These are phyloP conservation scores for Ivindomyrus marchei DNA, from an alignment of 2,113 vertebrate genomes.

Conservation along the genomic window DNA sequence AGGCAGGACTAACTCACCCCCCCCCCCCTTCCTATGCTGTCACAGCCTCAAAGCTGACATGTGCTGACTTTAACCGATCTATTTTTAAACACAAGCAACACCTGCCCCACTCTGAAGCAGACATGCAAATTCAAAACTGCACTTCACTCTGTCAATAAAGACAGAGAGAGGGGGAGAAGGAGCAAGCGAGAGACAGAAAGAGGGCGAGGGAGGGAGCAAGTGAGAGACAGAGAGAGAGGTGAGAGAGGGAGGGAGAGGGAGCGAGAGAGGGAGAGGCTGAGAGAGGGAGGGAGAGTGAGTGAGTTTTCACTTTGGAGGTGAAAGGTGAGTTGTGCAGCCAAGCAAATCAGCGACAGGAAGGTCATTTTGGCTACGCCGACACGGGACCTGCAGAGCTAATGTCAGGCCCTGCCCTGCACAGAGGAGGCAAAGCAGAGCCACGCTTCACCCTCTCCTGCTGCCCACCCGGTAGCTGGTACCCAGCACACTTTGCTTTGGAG, in stretches of 20 bases:
- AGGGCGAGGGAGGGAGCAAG: no score
- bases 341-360: not conserved
- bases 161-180: not conserved
- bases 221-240: no score
- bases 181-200: not conserved
- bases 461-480: not conserved
- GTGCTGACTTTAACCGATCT: not conserved
- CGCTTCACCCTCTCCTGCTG: not conserved
- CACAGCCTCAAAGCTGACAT: not conserved
- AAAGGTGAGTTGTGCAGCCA: not conserved
- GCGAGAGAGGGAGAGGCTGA: rapidly evolving
- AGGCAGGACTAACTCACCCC: not conserved
- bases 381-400: not conserved
- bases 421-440: not conserved
- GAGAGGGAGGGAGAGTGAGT: not conserved
- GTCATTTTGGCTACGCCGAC: not conserved
- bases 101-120: not conserved
- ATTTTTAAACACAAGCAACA: not conserved
- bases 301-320: not conserved
- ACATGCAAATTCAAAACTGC: not conserved
- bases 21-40: not conserved
- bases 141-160: not conserved
- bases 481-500: not conserved
- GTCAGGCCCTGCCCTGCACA: not conserved
- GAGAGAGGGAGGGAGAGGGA: not conserved